Percentiles rank a stretch among this genome's conserved stretches.
Conservation (phyloP, 2,888 invertebrate genomes). For the Andrena praecox region DNA sequence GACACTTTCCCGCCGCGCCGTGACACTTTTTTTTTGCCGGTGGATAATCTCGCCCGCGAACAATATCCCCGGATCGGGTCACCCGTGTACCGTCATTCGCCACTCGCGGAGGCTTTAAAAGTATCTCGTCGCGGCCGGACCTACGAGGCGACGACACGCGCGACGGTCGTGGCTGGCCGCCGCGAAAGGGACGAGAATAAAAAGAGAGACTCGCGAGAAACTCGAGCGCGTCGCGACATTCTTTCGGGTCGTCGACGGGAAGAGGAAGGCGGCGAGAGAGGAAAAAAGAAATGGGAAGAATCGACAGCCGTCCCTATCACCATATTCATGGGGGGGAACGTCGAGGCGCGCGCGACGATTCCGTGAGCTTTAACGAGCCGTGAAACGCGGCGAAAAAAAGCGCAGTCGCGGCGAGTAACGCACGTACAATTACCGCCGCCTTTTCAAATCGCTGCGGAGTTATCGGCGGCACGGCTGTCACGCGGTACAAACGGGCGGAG, state of each 20-base stretch:
- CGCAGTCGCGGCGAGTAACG: constrained; percentile 38
- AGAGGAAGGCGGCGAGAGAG: constrained; percentile 9
- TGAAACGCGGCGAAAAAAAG: constrained; percentile 38
- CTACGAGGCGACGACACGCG: not conserved
- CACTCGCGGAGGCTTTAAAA: not conserved
- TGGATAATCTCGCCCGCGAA: constrained; percentile 8
- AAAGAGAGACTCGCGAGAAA: not conserved
- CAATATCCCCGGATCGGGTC: not conserved
- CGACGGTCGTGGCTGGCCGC: not conserved
- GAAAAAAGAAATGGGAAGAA: constrained; percentile 1
- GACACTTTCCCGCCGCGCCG: constrained; percentile 45
- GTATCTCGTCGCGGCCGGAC: not conserved
- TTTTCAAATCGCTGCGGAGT: constrained; percentile 47
- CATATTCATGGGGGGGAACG: constrained; percentile 34
- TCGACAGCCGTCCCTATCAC: constrained; percentile 31
- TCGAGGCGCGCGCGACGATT: constrained; percentile 40
- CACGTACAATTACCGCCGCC: constrained; percentile 42
- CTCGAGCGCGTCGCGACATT: constrained; percentile 14
- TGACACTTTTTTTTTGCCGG: constrained; percentile 50
- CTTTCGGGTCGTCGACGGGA: not conserved
- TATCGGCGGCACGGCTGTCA: constrained; percentile 39
- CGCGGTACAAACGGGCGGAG: constrained; percentile 1
- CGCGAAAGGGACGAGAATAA: not conserved
- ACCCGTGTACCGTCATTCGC: not conserved
- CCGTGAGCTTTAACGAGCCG: constrained; percentile 42